These are phyloP conservation scores for Esox masquinongy DNA, from an alignment of 2,797 vertebrate species.

Conservation along the genomic window DNA sequence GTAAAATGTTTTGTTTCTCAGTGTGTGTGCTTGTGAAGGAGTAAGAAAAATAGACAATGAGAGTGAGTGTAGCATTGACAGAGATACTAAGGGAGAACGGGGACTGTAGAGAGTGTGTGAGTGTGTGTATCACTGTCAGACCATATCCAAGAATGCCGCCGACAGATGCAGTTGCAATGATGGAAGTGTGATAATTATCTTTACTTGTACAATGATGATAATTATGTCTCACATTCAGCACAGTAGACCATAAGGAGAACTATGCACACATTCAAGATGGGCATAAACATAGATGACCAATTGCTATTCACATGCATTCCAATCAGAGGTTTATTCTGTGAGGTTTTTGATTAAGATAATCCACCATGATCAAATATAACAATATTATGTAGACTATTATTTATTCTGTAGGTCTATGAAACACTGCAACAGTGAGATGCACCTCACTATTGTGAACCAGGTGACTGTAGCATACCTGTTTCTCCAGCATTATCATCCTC, in stretches of 20 bases:
- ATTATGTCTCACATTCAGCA: not conserved
- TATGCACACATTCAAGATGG: not conserved
- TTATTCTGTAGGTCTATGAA: not conserved
- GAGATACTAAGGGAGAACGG: not conserved
- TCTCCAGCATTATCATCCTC: conserved; percentile 80
- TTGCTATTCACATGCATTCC: not conserved
- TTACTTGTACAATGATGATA: not conserved
- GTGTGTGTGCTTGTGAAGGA: no score
- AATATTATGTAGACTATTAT: not conserved
- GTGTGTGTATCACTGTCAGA: not conserved
- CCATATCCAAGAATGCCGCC: not conserved
- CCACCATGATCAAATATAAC: not conserved
- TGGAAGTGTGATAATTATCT: not conserved
- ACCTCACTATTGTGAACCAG: not conserved
- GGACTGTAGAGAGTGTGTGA: not conserved
- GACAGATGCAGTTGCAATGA: not conserved
- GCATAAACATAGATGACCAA: not conserved
- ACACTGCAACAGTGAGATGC: not conserved
- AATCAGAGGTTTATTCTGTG: not conserved
- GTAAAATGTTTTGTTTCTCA: no score
- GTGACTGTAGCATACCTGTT: conserved; percentile 61
- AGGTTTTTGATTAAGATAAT: not conserved
- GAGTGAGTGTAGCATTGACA: conserved; percentile 7
- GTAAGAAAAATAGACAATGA: not conserved
- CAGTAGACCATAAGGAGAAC: not conserved